Percentiles rank a stretch among this genome's conserved stretches.
Evolutionary conservation across 2,888 invertebrate genomes (phyloP).

Genomic region (Actias luna): DNA sequence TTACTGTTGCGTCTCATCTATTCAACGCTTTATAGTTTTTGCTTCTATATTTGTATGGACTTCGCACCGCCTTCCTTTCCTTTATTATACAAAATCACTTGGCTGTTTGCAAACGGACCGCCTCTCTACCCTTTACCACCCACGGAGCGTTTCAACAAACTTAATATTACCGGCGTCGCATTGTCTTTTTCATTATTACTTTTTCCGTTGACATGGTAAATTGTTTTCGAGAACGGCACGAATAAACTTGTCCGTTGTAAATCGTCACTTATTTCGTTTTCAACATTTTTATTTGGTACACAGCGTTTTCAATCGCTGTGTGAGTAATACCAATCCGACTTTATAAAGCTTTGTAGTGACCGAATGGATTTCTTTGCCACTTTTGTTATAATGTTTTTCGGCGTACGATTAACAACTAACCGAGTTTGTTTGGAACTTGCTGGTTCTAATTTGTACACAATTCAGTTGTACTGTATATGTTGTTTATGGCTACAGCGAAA

Average conservation of each 20-base stretch:
- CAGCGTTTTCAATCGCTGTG: slow-evolving; percentile 57
- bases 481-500: no score
- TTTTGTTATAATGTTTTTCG: slow-evolving; percentile 30
- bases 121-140: slow-evolving; percentile 64
- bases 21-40: slow-evolving; percentile 50
- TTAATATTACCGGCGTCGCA: slow-evolving; percentile 17
- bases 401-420: slow-evolving; percentile 53
- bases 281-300: slow-evolving; percentile 56
- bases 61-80: slow-evolving; percentile 57
- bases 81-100: slow-evolving; percentile 40
- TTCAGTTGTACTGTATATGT: slow-evolving; percentile 42
- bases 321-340: slow-evolving; percentile 59
- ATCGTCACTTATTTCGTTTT: slow-evolving; percentile 57
- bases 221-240: slow-evolving; percentile 23
- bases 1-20: slow-evolving; percentile 51
- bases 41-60: slow-evolving; percentile 56
- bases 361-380: slow-evolving; percentile 52
- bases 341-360: slow-evolving; percentile 51
- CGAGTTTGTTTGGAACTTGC: slow-evolving; percentile 38
- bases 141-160: slow-evolving; percentile 48
- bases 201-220: slow-evolving; percentile 28
- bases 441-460: slow-evolving; percentile 48
- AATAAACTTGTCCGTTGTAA: slow-evolving; percentile 34
- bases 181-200: slow-evolving; percentile 18
- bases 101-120: slow-evolving; percentile 73